Percentiles rank a stretch among this genome's conserved stretches.
Evolutionary conservation across 2,113 vertebrate genomes (phyloP).

Genomic region (Perca schrenkii): DNA sequence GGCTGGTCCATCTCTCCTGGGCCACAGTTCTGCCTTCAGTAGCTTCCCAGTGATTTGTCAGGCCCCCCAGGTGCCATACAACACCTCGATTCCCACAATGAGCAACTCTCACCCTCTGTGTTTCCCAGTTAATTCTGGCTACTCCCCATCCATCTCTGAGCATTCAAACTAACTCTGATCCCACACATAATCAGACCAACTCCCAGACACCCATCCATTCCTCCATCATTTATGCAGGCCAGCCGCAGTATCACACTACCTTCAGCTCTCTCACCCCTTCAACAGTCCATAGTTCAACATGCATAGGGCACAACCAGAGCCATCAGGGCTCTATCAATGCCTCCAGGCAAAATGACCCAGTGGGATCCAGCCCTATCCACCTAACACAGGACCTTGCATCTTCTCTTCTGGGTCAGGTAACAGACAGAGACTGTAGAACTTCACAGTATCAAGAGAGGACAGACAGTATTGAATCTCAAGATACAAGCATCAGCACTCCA

Average conservation of each 20-base stretch:
- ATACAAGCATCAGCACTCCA: conserved; percentile 13
- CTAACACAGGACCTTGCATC: conserved; percentile 26
- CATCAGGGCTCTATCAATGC: conserved; percentile 46
- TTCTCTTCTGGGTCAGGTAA: conserved; percentile 49
- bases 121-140: conserved; percentile 66
- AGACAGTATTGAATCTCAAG: conserved; percentile 39
- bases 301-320: conserved; percentile 30
- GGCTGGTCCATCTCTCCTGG: conserved; percentile 56
- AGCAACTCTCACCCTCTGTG: conserved; percentile 58
- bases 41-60: conserved; percentile 59
- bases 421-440: conserved; percentile 39
- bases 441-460: conserved; percentile 50
- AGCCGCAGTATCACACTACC: conserved; percentile 70
- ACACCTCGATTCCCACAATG: conserved; percentile 37
- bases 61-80: conserved; percentile 52
- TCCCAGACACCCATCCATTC: conserved; percentile 74
- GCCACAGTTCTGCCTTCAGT: conserved; percentile 60
- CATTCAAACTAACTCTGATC: conserved; percentile 66
- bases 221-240: conserved; percentile 63
- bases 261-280: conserved; percentile 68
- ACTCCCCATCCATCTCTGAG: conserved; percentile 62
- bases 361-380: conserved; percentile 70
- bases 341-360: conserved; percentile 68
- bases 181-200: conserved; percentile 46
- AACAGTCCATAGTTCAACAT: conserved; percentile 47